Conservation (phyloP, 2,888 invertebrate genomes). For the Campaea margaritaria region DNA sequence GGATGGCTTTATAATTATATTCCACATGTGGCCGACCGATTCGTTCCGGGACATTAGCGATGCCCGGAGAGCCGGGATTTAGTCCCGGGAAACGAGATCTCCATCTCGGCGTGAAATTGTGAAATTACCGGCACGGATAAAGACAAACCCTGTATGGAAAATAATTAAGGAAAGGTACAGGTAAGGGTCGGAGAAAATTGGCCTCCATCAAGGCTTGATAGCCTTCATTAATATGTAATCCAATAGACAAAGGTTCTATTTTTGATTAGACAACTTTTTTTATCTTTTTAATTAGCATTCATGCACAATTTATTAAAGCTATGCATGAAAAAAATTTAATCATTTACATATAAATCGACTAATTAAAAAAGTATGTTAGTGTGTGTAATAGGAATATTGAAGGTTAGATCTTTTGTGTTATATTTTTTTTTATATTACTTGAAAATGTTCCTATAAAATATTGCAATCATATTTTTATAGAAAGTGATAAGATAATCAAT, state of each 20-base stretch:
- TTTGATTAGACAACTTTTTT: conserved; percentile 5
- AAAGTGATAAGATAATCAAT: conserved; percentile 8
- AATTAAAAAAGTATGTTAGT: too few relatives aligned
- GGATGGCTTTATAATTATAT: conserved; percentile 78
- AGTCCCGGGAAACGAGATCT: conserved; percentile 77
- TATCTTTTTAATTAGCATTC: too few relatives aligned
- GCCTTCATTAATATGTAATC: conserved; percentile 21
- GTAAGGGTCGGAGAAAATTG: conserved; percentile 28
- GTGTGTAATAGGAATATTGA: too few relatives aligned
- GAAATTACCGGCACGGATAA: conserved; percentile 70
- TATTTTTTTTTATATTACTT: too few relatives aligned
- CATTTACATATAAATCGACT: too few relatives aligned
- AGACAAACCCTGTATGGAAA: conserved; percentile 49
- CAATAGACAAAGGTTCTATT: conserved; percentile 6
- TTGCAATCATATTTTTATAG: too few relatives aligned
- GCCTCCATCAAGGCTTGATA: conserved; percentile 19
- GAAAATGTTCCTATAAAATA: too few relatives aligned
- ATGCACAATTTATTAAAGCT: too few relatives aligned
- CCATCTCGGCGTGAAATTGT: conserved; percentile 81
- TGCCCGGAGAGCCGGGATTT: conserved; percentile 63
- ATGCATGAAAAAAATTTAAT: too few relatives aligned
- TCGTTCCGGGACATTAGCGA: conserved; percentile 78
- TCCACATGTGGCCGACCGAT: conserved; percentile 74
- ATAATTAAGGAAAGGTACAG: conserved; percentile 35
- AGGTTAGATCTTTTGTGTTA: too few relatives aligned